phyloP scores from a whole-genome alignment of 2,113 vertebrate genomes.

The Alethe diademata region DNA sequence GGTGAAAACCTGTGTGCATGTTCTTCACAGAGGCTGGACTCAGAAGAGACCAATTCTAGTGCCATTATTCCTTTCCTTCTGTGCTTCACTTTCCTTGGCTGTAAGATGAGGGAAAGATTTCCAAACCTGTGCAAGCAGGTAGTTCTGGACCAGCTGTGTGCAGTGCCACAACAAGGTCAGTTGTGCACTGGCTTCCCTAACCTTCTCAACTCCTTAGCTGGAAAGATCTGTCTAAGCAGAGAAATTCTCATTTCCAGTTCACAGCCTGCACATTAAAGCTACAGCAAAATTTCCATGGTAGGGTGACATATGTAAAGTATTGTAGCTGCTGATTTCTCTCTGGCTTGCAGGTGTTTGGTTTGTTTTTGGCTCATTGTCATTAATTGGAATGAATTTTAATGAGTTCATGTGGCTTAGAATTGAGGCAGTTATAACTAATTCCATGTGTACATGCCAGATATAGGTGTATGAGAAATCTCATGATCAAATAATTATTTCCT shows the following conservation, averaged over 20 bases:
- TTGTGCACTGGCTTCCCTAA: neutral
- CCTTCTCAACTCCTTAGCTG: neutral
- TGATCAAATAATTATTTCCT: slow-evolving; percentile 17
- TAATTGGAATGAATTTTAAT: slow-evolving; percentile 53
- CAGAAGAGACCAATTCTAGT: neutral
- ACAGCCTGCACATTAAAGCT: neutral
- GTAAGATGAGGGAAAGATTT: neutral
- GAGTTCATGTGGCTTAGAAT: neutral
- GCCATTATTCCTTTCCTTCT: neutral
- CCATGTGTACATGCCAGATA: neutral
- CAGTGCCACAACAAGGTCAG: neutral
- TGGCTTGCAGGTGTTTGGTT: neutral
- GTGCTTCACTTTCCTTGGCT: neutral
- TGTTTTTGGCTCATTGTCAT: neutral
- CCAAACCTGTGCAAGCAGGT: neutral
- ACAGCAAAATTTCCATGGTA: neutral
- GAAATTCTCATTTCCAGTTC: neutral
- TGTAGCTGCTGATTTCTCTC: neutral
- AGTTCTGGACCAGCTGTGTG: neutral
- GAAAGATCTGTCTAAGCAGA: neutral
- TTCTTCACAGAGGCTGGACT: neutral
- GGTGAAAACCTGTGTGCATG: neutral
- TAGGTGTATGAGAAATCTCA: neutral
- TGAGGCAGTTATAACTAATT: slow-evolving; percentile 30
- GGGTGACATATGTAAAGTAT: neutral